phyloP scores from a whole-genome alignment of 2,888 invertebrate species.

The Frankliniella fusca region DNA sequence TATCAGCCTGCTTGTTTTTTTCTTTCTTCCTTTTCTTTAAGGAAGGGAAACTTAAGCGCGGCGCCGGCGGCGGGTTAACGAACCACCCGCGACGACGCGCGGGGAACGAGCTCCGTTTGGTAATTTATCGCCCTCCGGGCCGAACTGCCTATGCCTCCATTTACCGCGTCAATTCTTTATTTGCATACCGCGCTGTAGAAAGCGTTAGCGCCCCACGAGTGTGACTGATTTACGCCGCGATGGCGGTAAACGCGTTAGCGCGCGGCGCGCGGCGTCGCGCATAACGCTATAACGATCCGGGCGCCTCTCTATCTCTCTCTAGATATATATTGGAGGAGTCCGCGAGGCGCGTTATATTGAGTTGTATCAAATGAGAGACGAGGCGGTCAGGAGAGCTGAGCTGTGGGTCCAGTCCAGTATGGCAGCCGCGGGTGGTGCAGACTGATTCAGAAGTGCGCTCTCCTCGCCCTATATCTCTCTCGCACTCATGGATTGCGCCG shows the following conservation, averaged over 20 bases:
- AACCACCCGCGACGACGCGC: neutral
- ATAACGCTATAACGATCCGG: neutral
- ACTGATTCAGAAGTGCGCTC: too few species aligned
- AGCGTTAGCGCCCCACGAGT: neutral
- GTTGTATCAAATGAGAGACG: neutral
- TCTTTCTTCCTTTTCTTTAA: too few species aligned
- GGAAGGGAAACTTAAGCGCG: too few species aligned
- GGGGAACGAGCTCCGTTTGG: neutral
- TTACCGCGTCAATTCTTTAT: slow-evolving; percentile 9
- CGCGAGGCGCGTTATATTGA: neutral
- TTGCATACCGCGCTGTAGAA: neutral
- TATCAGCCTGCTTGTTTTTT: too few species aligned
- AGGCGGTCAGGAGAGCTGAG: neutral
- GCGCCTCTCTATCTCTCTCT: neutral
- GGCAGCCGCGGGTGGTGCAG: too few species aligned
- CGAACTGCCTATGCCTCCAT: neutral
- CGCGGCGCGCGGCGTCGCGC: neutral
- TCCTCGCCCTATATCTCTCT: too few species aligned
- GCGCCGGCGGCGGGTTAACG: too few species aligned
- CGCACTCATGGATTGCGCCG: too few species aligned
- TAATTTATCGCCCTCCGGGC: neutral
- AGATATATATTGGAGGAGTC: too few species aligned
- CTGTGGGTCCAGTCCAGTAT: too few species aligned
- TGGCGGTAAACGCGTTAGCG: neutral
- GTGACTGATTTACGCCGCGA: slow-evolving; percentile 14